Base-by-base conservation (phyloP, 2,888 invertebrate genomes). In the Eudemis profundana region DNA sequence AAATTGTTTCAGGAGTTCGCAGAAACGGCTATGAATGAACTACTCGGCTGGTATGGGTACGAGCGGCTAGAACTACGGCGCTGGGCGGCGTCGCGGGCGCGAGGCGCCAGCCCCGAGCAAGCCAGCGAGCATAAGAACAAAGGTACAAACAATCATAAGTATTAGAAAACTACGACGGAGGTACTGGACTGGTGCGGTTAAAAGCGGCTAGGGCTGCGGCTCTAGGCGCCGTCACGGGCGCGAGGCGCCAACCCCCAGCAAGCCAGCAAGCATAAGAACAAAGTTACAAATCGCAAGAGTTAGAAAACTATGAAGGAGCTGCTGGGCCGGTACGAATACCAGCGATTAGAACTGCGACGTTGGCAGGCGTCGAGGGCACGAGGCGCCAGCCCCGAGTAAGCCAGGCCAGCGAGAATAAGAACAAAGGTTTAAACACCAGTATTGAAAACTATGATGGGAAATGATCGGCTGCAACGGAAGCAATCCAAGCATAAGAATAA, bases 141-240 rank as follows among this genome's bases (percentile, higher is more conserved):
- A 90, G 90, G 91, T 91, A 67, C n/a, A n/a, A n/a, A n/a, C n/a
- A n/a, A n/a, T n/a, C n/a, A 40, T 15, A 21, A 33, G 33, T 8
- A 33, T 33, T 33, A 12, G 33, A 33, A 7, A 8, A 2, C 8
- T 5, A 29, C n/a, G n/a, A n/a, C n/a, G n/a, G 97, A 98, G 86
- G 91, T 98, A 68, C 93, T 98, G 21, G 97, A 97, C 46, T 97
- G 97, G 96, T 98, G 98, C 88, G 98, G 98, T 1, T 98, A 97
- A 82, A 96, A 95, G 86, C 93, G 95, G 33, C 86, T 94, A 57
- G 95, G 94, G 78, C 91, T 94, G 7, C 87, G 94, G 56, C 92
- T 94, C 12, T 92, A 89, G 90, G 92, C 93, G 0, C 93, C 93
- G 0, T 90, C 91, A 0, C 75, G 87, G 21, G 89, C 87, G 29